A percentile compares a stretch with the other conserved stretches of the same genome.
Evolutionary conservation across 2,888 invertebrate species (phyloP).

Genomic region (Drosophila paranaensis): DNA sequence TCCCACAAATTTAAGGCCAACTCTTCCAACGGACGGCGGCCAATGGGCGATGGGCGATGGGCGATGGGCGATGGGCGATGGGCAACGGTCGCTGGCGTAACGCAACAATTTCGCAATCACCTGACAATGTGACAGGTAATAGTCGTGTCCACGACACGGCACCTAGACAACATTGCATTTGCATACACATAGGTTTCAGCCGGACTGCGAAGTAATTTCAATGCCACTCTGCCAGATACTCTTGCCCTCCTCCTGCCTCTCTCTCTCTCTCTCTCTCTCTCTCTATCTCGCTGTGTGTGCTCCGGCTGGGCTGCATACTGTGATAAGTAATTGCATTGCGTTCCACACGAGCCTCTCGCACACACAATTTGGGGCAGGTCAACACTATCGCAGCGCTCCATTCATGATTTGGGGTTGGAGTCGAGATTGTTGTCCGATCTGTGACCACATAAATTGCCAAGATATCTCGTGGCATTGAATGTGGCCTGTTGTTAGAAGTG

Average conservation of each 20-base stretch:
- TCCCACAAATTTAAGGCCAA: constrained; percentile 76
- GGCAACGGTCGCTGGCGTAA: constrained; percentile 66
- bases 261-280: not conserved
- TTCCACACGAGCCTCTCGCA: constrained; percentile 34
- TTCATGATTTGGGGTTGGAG: constrained; percentile 61
- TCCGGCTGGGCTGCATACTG: constrained; percentile 64
- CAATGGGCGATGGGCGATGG: constrained; percentile 11
- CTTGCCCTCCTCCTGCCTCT: constrained; percentile 1
- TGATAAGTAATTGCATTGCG: constrained; percentile 79
- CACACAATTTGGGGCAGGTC: constrained; percentile 60
- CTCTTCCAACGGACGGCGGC: constrained; percentile 42
- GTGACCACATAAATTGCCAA: constrained; percentile 68
- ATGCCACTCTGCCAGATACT: constrained; percentile 45
- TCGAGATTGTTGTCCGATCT: constrained; percentile 21
- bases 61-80: constrained; percentile 43
- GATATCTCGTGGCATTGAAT: constrained; percentile 60
- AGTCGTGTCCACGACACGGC: constrained; percentile 71
- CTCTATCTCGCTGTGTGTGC: not conserved
- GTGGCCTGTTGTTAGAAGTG: constrained; percentile 76
- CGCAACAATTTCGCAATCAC: constrained; percentile 82
- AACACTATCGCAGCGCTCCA: constrained; percentile 43
- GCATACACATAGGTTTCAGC: constrained; percentile 52
- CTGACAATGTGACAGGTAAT: constrained; percentile 83
- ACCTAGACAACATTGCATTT: constrained; percentile 69
- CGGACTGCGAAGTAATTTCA: constrained; percentile 64